Conservation (phyloP, 1,140 invertebrate species). For the Lucilia sericata region DNA sequence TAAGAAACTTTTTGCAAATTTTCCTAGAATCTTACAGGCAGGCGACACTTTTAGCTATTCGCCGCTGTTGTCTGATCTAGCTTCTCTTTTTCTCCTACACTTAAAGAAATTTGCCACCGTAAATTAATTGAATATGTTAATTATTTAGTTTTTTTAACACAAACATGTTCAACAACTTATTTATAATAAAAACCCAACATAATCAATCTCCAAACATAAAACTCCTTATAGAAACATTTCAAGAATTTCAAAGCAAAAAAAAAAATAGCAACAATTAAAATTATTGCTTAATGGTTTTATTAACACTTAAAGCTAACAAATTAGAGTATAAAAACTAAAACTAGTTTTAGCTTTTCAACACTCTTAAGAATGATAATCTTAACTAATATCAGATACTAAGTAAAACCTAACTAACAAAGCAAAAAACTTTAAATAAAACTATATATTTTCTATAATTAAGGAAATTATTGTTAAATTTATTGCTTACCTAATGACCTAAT, state of each 20-base stretch:
- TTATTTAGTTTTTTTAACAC: too few relatives aligned
- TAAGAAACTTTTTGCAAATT: too few relatives aligned
- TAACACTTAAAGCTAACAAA: constrained; percentile 1
- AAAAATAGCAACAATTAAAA: not conserved
- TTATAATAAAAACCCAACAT: not conserved
- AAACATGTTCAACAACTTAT: too few relatives aligned
- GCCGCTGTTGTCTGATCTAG: too few relatives aligned
- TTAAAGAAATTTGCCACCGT: too few relatives aligned
- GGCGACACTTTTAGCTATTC: too few relatives aligned
- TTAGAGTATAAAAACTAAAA: not conserved
- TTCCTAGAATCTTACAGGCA: too few relatives aligned
- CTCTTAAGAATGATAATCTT: not conserved
- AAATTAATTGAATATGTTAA: too few relatives aligned
- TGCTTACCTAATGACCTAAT: not conserved
- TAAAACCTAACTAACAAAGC: not conserved
- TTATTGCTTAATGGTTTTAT: constrained; percentile 19
- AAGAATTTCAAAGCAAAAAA: not conserved
- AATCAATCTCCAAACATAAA: not conserved
- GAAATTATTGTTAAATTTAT: constrained; percentile 12
- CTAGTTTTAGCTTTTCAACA: not conserved
- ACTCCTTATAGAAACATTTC: not conserved
- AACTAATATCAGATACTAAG: not conserved
- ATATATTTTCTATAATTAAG: constrained; percentile 23
- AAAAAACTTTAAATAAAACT: not conserved
- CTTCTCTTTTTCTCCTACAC: too few relatives aligned